These are phyloP conservation scores for Metellina segmentata DNA, from an alignment of 2,888 invertebrate species.

Conservation along the genomic window DNA sequence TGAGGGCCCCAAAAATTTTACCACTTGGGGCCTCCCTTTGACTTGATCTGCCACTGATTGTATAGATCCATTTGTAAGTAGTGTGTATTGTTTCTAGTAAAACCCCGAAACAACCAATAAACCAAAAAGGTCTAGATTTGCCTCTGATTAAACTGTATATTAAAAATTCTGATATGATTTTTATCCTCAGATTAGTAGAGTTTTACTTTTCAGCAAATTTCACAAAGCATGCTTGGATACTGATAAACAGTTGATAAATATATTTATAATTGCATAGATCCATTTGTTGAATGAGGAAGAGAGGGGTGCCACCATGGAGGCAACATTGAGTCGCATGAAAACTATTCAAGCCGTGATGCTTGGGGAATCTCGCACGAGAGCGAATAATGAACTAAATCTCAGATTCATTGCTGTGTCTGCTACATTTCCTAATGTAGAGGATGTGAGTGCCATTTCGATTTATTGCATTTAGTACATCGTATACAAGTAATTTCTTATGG, in stretches of 20 bases:
- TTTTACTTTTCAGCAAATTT: no score
- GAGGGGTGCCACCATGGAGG: slow-evolving; percentile 89
- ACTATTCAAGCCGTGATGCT: slow-evolving; percentile 84
- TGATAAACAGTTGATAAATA: neutral
- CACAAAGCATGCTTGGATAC: no score
- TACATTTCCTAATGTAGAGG: slow-evolving; percentile 89
- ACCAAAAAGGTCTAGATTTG: no score
- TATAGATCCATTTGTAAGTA: no score
- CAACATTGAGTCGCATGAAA: slow-evolving; percentile 90
- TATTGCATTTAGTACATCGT: neutral
- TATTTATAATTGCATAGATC: slow-evolving; percentile 80
- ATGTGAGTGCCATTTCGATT: slow-evolving; percentile 80
- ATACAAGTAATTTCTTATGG: neutral
- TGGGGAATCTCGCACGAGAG: slow-evolving; percentile 64
- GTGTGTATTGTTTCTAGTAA: no score
- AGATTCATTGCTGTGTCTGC: slow-evolving; percentile 90
- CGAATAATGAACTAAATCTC: slow-evolving; percentile 74
- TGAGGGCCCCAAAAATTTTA: no score
- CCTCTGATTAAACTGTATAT: no score
- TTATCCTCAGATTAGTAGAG: no score
- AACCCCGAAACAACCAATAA: no score
- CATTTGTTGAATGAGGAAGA: slow-evolving; percentile 88
- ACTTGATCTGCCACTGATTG: no score
- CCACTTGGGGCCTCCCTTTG: no score
- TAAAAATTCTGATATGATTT: no score